Base-by-base conservation (phyloP, 2,113 vertebrate species). In the Lophura nycthemera region DNA sequence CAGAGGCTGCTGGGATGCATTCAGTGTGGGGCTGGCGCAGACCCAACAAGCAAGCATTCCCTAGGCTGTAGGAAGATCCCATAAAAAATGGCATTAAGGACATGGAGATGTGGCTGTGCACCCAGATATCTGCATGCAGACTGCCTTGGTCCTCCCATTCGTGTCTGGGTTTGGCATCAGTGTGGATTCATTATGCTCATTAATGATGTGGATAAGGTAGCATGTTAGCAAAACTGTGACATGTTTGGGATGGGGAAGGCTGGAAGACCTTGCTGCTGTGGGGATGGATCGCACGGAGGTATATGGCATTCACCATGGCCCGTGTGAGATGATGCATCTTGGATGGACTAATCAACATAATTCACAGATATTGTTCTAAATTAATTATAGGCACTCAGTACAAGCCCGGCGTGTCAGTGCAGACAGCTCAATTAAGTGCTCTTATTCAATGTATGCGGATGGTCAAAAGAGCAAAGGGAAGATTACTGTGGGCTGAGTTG, bases 341-440 rank as follows among this genome's bases (percentile, higher is more conserved):
- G 73, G 91, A 91, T 74, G 80, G 88, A 86, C 93, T 94, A 94
- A 95, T 96, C 89, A 95, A 91, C 90, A 93, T 90, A 93, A 95
- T 91, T 93, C 95, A 94, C 83, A 78, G 83, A 90, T 83, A 96
- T 95, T 94, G 94, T 96, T 93, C 86, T 94, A 92, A 95, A 95
- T 96, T 96, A 96, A 94, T 95, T 96, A 92, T 48, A 82, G 79
- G 61, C 88, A 96, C 93, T 96, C 93, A 95, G 93, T 91, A 97
- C 93, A 95, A 95, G 90, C 83, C 79, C 52, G 75, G 93, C 72
- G 29, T 65, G 94, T 92, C 94, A 91, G 92, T 81, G 91, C 61
- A 77, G 94, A 96, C 89, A 94, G 95, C 94, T 95, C 91, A 92
- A 95, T 96, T 95, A 95, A 86, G 88, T 75, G 79, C 88, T 83